These are phyloP conservation scores for Brachionus rotundiformis DNA, from an alignment of 1,140 invertebrate species.

Conservation along the genomic window DNA sequence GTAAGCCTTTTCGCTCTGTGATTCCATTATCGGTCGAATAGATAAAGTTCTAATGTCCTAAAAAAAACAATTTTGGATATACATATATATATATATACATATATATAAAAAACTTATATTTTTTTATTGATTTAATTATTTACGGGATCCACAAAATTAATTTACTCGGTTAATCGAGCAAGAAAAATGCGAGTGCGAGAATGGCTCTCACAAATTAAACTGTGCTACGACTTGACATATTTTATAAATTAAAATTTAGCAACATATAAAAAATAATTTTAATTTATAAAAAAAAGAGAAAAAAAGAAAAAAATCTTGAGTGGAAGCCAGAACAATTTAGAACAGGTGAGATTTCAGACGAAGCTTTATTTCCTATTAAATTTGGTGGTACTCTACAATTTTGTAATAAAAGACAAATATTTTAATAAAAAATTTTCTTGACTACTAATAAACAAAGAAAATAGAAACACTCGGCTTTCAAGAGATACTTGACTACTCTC, in stretches of 20 bases:
- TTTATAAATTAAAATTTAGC: not conserved
- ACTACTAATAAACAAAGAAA: not conserved
- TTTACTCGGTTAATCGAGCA: not conserved
- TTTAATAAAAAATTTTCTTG: not conserved
- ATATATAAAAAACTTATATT: no score
- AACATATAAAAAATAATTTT: not conserved
- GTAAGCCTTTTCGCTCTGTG: not conserved
- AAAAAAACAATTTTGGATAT: not conserved
- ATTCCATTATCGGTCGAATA: not conserved
- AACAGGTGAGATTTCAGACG: not conserved
- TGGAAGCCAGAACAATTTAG: not conserved
- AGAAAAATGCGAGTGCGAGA: not conserved
- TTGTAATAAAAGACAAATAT: not conserved
- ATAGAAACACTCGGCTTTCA: not conserved
- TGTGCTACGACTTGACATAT: not conserved
- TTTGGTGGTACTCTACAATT: not conserved
- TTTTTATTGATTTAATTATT: not conserved
- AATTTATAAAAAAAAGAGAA: not conserved
- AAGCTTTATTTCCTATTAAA: not conserved
- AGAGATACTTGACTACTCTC: slow-evolving; percentile 29
- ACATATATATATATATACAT: no score
- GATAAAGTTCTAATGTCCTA: not conserved
- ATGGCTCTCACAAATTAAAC: not conserved
- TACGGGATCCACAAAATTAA: not conserved
- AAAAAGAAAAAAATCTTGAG: not conserved